These are phyloP conservation scores for Brachionus asplanchnoidis DNA, from an alignment of 1,140 invertebrate genomes.

Conservation along the genomic window DNA sequence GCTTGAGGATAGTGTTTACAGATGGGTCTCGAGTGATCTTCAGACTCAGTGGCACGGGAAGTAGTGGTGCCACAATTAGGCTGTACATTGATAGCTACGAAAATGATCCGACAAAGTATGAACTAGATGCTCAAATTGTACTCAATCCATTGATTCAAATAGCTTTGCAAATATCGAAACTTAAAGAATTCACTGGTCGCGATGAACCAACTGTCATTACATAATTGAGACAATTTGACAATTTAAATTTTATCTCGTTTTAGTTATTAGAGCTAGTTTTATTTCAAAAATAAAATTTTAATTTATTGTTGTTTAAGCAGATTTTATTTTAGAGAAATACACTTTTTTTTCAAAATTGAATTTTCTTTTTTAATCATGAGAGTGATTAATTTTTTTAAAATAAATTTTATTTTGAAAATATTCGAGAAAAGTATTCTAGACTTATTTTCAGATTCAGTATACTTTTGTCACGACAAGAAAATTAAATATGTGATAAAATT, in stretches of 20 bases:
- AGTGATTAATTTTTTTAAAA: too few species aligned
- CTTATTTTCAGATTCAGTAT: too few species aligned
- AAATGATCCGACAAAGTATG: conserved; percentile 63
- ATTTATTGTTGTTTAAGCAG: background rate
- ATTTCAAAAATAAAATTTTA: background rate
- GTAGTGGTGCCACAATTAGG: conserved; percentile 88
- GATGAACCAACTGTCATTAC: conserved; percentile 91
- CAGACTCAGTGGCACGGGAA: conserved; percentile 92
- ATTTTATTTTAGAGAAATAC: background rate
- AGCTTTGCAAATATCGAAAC: conserved; percentile 75
- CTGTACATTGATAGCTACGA: conserved; percentile 83
- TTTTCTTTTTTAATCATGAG: too few species aligned
- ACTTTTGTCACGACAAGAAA: too few species aligned
- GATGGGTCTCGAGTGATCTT: conserved; percentile 88
- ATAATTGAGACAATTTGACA: conserved; percentile 60
- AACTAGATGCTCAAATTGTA: conserved; percentile 71
- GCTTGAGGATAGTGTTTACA: conserved; percentile 82
- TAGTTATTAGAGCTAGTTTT: background rate
- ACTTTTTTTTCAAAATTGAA: too few species aligned
- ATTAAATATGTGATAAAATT: too few species aligned
- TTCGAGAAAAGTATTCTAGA: too few species aligned
- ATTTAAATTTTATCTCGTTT: background rate
- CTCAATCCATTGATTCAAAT: conserved; percentile 82
- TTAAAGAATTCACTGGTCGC: conserved; percentile 78
- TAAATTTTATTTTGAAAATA: too few species aligned